Conservation (phyloP, 2,113 vertebrate species). For the Notechis scutatus region DNA sequence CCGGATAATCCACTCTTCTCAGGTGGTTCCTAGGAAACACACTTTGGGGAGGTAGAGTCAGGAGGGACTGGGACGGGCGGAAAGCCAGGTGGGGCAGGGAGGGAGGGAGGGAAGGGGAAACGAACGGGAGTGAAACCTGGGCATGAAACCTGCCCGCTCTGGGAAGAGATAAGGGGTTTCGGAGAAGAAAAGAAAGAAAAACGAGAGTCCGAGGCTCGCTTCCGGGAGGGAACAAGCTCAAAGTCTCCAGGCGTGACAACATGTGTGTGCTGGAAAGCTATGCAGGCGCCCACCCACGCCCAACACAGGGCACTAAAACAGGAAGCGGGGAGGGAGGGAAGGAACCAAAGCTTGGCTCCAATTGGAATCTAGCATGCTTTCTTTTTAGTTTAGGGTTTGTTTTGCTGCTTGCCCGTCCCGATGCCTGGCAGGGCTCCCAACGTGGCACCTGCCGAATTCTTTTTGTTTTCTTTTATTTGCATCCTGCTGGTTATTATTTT, state of each 20-base stretch:
- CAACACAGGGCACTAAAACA: not conserved
- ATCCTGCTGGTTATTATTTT: too few species aligned
- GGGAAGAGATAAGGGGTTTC: not conserved
- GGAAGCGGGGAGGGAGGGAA: fast-evolving
- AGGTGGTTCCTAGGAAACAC: not conserved
- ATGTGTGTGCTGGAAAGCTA: not conserved
- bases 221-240: not conserved
- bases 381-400: not conserved
- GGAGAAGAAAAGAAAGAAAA: too few species aligned
- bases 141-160: not conserved
- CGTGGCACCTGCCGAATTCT: not conserved
- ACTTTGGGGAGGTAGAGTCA: not conserved
- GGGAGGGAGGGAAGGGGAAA: not conserved
- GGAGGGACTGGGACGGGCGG: not conserved
- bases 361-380: not conserved
- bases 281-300: not conserved
- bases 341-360: not conserved
- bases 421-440: not conserved
- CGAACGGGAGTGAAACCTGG: not conserved
- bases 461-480: too few species aligned
- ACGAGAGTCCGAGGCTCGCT: too few species aligned
- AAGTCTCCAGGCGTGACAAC: not conserved
- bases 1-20: not conserved
- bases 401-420: not conserved
- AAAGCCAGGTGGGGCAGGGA: not conserved